Conservation (phyloP, 2,888 invertebrate genomes). For the Tenodera sinensis region DNA sequence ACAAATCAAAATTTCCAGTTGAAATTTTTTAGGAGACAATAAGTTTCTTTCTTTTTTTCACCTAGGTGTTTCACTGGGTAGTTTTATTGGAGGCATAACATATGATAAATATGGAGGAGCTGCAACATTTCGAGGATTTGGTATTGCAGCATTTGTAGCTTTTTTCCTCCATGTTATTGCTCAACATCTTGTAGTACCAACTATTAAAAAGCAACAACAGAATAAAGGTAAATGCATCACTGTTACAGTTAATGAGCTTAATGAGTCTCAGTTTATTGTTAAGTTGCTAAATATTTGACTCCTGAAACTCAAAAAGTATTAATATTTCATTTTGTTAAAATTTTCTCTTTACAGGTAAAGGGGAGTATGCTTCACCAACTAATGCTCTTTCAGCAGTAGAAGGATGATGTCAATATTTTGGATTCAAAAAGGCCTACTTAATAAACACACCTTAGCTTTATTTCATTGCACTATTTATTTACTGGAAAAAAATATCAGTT, state of each 20-base stretch:
- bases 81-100: slow-evolving; percentile 70
- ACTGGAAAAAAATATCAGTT: no score
- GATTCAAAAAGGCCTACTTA: no score
- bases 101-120: slow-evolving; percentile 63
- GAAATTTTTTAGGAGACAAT: no score
- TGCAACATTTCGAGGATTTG: slow-evolving; percentile 67
- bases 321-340: no score
- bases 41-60: neutral
- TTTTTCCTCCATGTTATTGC: slow-evolving; percentile 56
- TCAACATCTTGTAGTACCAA: slow-evolving; percentile 42
- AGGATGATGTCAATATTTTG: neutral
- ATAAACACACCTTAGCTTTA: no score
- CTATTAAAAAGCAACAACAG: neutral
- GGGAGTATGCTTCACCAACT: neutral
- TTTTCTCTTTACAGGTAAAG: neutral
- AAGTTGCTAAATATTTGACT: no score
- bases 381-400: neutral
- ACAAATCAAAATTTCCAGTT: no score
- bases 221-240: no score
- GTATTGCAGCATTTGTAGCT: slow-evolving; percentile 60
- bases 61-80: slow-evolving; percentile 69
- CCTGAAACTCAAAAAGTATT: no score
- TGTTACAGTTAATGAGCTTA: no score
- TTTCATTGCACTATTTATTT: no score
- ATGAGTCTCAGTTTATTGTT: no score